phyloP scores from a whole-genome alignment of 2,113 vertebrate genomes.

The Verasper variegatus region DNA sequence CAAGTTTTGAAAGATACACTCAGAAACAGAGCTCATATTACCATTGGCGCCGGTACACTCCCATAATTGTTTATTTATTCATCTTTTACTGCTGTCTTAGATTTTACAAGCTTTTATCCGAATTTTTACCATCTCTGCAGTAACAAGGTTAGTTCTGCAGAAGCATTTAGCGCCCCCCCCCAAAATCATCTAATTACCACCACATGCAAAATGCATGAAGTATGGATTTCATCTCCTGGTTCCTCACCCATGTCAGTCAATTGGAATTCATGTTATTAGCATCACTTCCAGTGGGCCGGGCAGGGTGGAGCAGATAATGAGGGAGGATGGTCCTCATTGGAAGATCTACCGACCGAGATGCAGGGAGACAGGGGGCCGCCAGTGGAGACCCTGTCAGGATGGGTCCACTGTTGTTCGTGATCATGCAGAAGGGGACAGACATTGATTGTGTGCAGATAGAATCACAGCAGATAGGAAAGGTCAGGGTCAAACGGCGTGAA shows the following conservation, averaged over 20 bases:
- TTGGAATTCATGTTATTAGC: constrained; percentile 73
- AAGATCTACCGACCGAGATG: constrained; percentile 71
- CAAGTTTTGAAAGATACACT: constrained; percentile 8
- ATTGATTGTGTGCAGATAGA: constrained; percentile 75
- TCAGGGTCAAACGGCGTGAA: constrained; percentile 79
- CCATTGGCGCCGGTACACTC: no score
- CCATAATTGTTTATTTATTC: no score
- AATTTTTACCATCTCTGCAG: constrained; percentile 5
- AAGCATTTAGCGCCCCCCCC: constrained; percentile 35
- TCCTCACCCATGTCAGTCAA: constrained; percentile 69
- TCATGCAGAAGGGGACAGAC: constrained; percentile 74
- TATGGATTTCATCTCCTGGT: constrained; percentile 75
- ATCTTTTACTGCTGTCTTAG: background rate
- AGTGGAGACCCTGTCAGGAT: constrained; percentile 64
- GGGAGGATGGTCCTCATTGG: constrained; percentile 58
- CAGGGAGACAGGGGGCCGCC: constrained; percentile 73
- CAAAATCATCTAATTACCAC: constrained; percentile 61
- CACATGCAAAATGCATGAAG: constrained; percentile 79
- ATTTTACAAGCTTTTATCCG: background rate
- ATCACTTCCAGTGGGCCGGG: constrained; percentile 61
- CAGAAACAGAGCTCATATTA: background rate
- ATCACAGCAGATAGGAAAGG: constrained; percentile 74
- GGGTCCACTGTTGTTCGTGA: constrained; percentile 65
- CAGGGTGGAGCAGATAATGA: constrained; percentile 72
- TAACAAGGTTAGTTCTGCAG: constrained; percentile 28